Evolutionary conservation across 2,113 vertebrate species (phyloP).

Genomic region (Gymnogyps californianus): DNA sequence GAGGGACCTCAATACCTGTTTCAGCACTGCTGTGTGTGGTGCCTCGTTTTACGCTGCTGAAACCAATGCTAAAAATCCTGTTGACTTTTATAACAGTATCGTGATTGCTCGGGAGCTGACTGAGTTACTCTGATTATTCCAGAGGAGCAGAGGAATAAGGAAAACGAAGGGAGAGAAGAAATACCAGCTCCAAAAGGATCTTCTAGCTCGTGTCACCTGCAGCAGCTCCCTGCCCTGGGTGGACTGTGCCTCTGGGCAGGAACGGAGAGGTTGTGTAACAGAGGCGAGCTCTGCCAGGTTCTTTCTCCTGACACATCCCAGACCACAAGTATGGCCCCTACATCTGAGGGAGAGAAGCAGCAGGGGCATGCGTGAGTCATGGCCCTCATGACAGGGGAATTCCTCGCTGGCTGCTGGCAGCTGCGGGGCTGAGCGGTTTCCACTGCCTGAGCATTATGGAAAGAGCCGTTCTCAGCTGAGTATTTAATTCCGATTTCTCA

Average conservation of each 20-base stretch:
- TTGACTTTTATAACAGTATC: not conserved
- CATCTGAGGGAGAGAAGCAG: conserved; percentile 5
- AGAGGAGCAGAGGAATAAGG: not conserved
- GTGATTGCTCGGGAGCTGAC: not conserved
- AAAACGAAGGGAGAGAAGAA: not conserved
- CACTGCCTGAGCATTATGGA: not conserved
- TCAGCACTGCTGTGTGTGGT: not conserved
- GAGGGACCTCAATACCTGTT: not conserved
- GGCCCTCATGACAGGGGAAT: conserved; percentile 54
- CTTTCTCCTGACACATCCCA: conserved; percentile 42
- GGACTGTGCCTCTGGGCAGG: not conserved
- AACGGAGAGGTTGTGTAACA: not conserved
- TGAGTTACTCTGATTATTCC: not conserved
- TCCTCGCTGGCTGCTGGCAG: conserved; percentile 54
- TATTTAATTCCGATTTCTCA: not conserved
- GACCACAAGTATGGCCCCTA: not conserved
- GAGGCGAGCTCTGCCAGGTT: not conserved
- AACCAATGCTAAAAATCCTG: not conserved
- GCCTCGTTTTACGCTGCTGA: not conserved
- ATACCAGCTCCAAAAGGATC: not conserved
- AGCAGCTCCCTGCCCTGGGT: not conserved
- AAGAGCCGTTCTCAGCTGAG: not conserved
- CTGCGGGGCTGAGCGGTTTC: not conserved
- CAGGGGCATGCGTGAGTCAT: conserved; percentile 34
- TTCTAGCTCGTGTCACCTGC: not conserved